A percentile compares a stretch with the other conserved stretches of the same genome.
These are phyloP conservation scores for Netelia melanura DNA, from an alignment of 2,888 invertebrate genomes.

Conservation along the genomic window DNA sequence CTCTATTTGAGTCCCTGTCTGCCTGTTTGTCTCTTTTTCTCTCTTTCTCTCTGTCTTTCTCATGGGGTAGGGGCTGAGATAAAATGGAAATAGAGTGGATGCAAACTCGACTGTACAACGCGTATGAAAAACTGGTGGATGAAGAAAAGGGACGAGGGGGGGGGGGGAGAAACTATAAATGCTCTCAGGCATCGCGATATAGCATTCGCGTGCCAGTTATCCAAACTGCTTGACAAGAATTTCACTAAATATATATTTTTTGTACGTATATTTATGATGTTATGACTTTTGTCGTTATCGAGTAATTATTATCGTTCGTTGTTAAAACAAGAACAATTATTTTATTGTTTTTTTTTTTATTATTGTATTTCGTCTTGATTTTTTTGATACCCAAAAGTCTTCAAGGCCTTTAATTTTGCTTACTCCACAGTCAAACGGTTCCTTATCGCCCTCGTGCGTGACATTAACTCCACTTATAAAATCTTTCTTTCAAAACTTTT, in stretches of 20 bases:
- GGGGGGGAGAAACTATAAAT: conserved; percentile 16
- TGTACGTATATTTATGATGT: neutral
- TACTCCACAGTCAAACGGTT: too few species aligned
- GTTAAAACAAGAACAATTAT: neutral
- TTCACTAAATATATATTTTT: neutral
- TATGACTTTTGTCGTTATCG: neutral
- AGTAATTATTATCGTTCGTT: neutral
- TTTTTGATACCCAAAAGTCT: neutral
- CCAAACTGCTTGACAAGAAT: conserved; percentile 54
- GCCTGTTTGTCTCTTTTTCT: conserved; percentile 1
- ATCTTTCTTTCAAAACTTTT: too few species aligned
- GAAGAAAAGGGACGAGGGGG: neutral
- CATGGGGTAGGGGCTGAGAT: conserved; percentile 73
- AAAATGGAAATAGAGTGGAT: conserved; percentile 78
- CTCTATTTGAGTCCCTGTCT: conserved; percentile 1
- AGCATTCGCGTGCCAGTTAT: conserved; percentile 61
- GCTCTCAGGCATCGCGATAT: conserved; percentile 44
- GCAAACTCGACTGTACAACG: conserved; percentile 48
- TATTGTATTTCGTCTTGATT: neutral
- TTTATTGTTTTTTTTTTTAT: neutral
- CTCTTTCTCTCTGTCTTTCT: conserved; percentile 2
- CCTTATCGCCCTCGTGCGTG: too few species aligned
- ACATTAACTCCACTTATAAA: too few species aligned
- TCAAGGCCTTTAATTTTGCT: too few species aligned
- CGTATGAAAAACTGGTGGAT: conserved; percentile 44